Base-by-base conservation (phyloP, 1,140 invertebrate species). In the Dendroctonus valens region DNA sequence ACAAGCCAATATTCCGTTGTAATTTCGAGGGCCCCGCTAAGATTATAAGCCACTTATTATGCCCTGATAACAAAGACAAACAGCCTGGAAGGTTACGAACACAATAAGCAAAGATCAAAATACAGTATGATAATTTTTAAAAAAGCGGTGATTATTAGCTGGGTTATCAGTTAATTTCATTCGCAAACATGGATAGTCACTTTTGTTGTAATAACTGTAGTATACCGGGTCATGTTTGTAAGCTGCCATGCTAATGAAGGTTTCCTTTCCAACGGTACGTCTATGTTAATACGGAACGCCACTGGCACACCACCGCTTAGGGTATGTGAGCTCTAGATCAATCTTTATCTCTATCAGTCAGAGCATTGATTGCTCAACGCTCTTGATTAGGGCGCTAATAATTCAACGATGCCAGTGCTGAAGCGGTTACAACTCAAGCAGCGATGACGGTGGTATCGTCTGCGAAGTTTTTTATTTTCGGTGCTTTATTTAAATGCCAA, bases 91-190 rank as follows among this genome's bases (percentile, higher is more conserved):
- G 65, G 65, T 67, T 67, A 67, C 39, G 54, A 67, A 39, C 57
- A 60, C 58, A 67, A 67, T 60, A 67, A 49, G 3, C 42, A 14
- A 53, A 60, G 65, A 67, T 59, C 65, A 67, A 67, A 67, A 53
- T 48, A 60, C 57, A 67, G 54, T 60, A 53, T 41, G 65, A 67
- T 67, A 67, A 67, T 67, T 59, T 67, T 60, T 54, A 53, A 60
- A 54, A 60, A 67, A 60, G 60, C 58, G 60, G 44, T 54, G 42
- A 66, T 66, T 66, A 66, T 63, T 41, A 9, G 37, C 15, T 3
- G n/a, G 37, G 37, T 67, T 67, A 67, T 67, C 57, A 60, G 57
- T 52, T 59, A 67, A 67, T 67, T 60, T 67, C 48, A 46, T 26
- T 52, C 12, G 42, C 58, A 67, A 60, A 67, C 65, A 67, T 41